Conservation (phyloP, 2,888 invertebrate species). For the Hipparchia semele region DNA sequence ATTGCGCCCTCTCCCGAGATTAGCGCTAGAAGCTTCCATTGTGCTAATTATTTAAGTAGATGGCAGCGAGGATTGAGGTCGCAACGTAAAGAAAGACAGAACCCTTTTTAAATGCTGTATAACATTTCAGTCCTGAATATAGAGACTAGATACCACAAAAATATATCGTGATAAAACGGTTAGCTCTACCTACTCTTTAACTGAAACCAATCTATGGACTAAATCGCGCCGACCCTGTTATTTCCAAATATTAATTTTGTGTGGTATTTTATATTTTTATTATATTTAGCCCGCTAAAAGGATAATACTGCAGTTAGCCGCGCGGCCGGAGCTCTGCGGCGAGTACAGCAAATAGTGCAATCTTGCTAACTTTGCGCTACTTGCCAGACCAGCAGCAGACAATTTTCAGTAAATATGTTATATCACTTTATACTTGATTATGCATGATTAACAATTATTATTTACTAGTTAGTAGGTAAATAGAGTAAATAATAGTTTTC, state of each 20-base stretch:
- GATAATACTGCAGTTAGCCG: conserved; percentile 22
- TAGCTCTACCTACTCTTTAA: not conserved
- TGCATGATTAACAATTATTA: not conserved
- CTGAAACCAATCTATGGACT: no score
- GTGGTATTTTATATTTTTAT: no score
- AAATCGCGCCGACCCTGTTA: no score
- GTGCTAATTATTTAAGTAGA: conserved; percentile 14
- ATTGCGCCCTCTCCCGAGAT: conserved; percentile 15
- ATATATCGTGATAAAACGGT: no score
- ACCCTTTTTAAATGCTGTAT: conserved; percentile 9
- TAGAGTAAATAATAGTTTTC: no score
- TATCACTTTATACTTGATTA: not conserved
- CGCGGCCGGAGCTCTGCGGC: not conserved
- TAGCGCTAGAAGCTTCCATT: conserved; percentile 5
- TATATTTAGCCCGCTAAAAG: not conserved
- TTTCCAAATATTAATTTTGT: no score
- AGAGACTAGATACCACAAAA: no score
- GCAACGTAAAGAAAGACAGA: not conserved
- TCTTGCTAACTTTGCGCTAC: not conserved
- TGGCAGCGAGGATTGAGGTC: conserved; percentile 6
- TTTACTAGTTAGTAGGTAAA: not conserved
- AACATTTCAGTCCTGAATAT: not conserved
- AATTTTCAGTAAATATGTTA: no score
- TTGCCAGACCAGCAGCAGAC: not conserved
- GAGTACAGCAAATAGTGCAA: not conserved